phyloP scores from a whole-genome alignment of 2,113 vertebrate genomes.

The Daboia siamensis region DNA sequence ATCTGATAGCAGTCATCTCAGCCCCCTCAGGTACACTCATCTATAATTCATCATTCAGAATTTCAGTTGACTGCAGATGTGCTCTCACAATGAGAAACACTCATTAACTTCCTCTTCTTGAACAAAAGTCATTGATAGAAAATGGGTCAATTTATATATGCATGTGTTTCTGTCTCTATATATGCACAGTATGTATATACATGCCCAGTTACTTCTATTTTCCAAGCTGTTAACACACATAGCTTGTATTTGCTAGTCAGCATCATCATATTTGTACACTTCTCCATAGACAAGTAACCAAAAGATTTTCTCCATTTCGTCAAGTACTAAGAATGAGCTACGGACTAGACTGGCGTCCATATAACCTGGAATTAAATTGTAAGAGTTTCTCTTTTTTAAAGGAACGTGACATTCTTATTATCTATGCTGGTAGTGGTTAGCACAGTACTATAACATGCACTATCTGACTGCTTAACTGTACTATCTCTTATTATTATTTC shows the following conservation, averaged over 20 bases:
- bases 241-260: not conserved
- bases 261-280: not conserved
- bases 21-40: slow-evolving; percentile 43
- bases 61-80: slow-evolving; percentile 25
- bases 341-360: not conserved
- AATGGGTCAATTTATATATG: not conserved
- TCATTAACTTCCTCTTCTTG: not conserved
- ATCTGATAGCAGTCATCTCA: slow-evolving; percentile 44
- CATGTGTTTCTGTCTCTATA: not conserved
- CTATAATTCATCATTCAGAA: slow-evolving; percentile 45
- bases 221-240: not conserved
- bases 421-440: not conserved
- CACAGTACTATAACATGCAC: no score
- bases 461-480: not conserved
- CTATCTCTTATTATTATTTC: not conserved
- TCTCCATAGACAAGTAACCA: not conserved
- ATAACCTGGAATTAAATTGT: not conserved
- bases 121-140: not conserved
- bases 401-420: not conserved
- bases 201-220: not conserved
- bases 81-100: slow-evolving; percentile 17
- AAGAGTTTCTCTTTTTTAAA: not conserved
- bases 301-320: not conserved
- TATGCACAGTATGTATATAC: not conserved
- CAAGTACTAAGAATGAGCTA: not conserved